These are phyloP conservation scores for Gymnarchus niloticus DNA, from an alignment of 2,113 vertebrate genomes.

Conservation along the genomic window DNA sequence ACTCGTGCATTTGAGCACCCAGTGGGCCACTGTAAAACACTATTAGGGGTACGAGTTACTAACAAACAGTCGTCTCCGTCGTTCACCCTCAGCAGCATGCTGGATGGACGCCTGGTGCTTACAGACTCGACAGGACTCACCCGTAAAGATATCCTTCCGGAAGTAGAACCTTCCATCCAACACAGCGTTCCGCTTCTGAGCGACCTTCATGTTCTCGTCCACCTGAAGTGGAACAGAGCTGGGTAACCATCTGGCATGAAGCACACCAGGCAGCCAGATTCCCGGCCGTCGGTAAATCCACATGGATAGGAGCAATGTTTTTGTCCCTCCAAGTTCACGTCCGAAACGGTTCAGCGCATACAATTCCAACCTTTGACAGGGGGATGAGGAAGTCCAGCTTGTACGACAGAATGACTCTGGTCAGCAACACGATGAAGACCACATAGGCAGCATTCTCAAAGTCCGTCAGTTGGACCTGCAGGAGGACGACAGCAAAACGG, in stretches of 20 bases:
- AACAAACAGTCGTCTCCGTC: too few species aligned
- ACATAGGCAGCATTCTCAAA: constrained; percentile 97
- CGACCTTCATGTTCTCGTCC: constrained; percentile 94
- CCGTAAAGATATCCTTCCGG: constrained; percentile 93
- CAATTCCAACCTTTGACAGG: constrained; percentile 81
- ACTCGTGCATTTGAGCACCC: neutral
- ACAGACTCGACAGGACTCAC: constrained; percentile 54
- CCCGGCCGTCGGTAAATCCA: too few species aligned
- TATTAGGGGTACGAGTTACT: neutral
- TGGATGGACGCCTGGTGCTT: too few species aligned
- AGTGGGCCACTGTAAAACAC: neutral
- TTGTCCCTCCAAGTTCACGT: too few species aligned
- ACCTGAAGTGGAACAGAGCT: constrained; percentile 63
- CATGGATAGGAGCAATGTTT: too few species aligned
- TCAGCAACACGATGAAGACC: constrained; percentile 92
- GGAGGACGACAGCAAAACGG: neutral
- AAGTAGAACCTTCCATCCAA: constrained; percentile 89
- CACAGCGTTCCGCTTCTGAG: constrained; percentile 90
- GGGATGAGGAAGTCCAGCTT: constrained; percentile 96
- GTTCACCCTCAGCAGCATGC: too few species aligned
- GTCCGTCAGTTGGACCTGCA: constrained; percentile 91
- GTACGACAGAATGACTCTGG: constrained; percentile 94
- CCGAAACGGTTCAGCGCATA: too few species aligned
- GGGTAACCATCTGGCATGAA: neutral
- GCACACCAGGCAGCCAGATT: neutral